These are phyloP conservation scores for Liparis tanakae DNA, from an alignment of 2,797 vertebrate genomes.

Conservation along the genomic window DNA sequence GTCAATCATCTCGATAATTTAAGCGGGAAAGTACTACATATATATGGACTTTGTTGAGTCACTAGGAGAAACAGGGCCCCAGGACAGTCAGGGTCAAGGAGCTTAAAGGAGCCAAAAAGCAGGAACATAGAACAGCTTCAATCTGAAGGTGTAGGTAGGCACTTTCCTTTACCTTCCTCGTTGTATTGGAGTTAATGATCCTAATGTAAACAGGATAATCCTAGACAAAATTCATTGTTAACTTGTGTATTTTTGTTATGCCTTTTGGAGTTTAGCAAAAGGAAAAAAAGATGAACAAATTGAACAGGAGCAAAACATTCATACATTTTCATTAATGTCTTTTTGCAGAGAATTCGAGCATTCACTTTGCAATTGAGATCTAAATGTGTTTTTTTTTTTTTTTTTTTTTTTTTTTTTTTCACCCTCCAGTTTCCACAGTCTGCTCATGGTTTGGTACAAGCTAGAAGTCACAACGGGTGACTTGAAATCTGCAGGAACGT, in stretches of 20 bases:
- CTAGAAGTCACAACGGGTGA: constrained; percentile 58
- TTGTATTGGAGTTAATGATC: too few species aligned
- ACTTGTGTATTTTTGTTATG: neutral
- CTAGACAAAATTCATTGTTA: too few species aligned
- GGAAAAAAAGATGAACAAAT: too few species aligned
- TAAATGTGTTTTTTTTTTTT: neutral
- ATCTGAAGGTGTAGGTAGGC: neutral
- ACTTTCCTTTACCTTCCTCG: neutral
- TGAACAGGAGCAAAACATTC: neutral
- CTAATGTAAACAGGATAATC: too few species aligned
- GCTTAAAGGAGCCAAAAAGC: neutral
- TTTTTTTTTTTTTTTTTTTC: too few species aligned
- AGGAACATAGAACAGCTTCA: neutral
- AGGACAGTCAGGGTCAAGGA: too few species aligned
- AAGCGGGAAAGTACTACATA: too few species aligned
- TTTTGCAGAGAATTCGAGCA: neutral
- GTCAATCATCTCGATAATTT: too few species aligned
- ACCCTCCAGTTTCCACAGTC: neutral
- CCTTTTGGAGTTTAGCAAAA: neutral
- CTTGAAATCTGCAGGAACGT: constrained; percentile 51
- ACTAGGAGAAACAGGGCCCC: too few species aligned
- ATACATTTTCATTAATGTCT: neutral
- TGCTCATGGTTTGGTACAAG: constrained; percentile 65
- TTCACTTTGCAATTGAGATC: neutral
- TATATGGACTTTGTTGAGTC: too few species aligned